These are phyloP conservation scores for Sebastes jordani DNA, from an alignment of 2,797 vertebrate genomes.

Conservation along the genomic window DNA sequence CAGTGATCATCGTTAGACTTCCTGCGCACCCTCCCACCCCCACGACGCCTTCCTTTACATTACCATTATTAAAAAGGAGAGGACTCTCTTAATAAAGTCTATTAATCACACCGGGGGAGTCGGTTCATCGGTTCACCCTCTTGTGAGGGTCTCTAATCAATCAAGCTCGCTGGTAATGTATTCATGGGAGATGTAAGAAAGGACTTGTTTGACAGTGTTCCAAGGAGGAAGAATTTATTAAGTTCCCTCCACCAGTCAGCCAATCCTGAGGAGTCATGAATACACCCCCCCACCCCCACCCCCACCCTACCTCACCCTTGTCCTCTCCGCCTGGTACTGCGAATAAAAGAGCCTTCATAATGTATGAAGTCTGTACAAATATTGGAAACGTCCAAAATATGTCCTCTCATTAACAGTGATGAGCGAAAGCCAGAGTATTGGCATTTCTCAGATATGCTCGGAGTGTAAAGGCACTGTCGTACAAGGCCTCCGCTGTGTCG, in stretches of 20 bases:
- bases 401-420: slow-evolving; percentile 81
- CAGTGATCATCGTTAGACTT: slow-evolving; percentile 75
- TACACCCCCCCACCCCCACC: slow-evolving; percentile 19
- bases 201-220: slow-evolving; percentile 86
- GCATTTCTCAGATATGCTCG: slow-evolving; percentile 76
- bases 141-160: slow-evolving; percentile 83
- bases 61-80: slow-evolving; percentile 85
- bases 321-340: slow-evolving; percentile 35
- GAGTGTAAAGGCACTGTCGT: slow-evolving; percentile 77
- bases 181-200: slow-evolving; percentile 83
- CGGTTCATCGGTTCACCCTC: slow-evolving; percentile 81
- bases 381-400: slow-evolving; percentile 81
- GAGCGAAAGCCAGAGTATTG: slow-evolving; percentile 72
- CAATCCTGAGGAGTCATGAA: slow-evolving; percentile 70
- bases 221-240: slow-evolving; percentile 86
- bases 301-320: slow-evolving; percentile 43
- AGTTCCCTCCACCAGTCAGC: slow-evolving; percentile 77
- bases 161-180: slow-evolving; percentile 83
- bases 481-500: slow-evolving; percentile 82
- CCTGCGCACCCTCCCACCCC: slow-evolving; percentile 33
- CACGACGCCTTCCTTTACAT: slow-evolving; percentile 76
- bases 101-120: slow-evolving; percentile 85
- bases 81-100: slow-evolving; percentile 87
- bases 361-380: slow-evolving; percentile 77
- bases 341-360: slow-evolving; percentile 70